These are phyloP conservation scores for Arctocebus calabarensis DNA, from an alignment of 2,797 vertebrate species.

Conservation along the genomic window DNA sequence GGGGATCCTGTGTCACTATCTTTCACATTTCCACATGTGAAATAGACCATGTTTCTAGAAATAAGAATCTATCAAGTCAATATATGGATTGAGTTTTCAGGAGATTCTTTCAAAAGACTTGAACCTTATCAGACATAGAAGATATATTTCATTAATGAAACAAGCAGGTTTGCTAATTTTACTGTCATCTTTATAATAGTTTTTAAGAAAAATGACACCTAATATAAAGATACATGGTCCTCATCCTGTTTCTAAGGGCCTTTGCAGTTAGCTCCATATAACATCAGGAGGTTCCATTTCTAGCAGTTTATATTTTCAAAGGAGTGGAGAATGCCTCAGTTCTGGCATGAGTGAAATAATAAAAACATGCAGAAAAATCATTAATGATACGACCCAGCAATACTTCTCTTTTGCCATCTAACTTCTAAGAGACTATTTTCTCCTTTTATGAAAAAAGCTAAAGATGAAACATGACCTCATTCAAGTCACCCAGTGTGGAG, in stretches of 20 bases:
- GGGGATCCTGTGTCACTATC: not conserved
- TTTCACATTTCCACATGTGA: not conserved
- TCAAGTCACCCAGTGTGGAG: not conserved
- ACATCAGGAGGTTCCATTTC: not conserved
- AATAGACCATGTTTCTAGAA: not conserved
- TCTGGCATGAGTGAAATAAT: not conserved
- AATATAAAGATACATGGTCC: not conserved
- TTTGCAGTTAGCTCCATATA: not conserved
- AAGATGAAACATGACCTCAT: not conserved
- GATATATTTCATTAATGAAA: not conserved
- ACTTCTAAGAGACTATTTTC: not conserved
- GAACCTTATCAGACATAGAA: not conserved
- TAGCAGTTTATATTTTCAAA: not conserved
- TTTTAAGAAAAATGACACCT: not conserved
- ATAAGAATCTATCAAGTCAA: not conserved
- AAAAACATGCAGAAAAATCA: constrained; percentile 1
- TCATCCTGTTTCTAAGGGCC: no score
- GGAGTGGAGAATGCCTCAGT: not conserved
- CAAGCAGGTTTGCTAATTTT: not conserved
- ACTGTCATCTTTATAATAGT: not conserved
- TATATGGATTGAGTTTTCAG: not conserved
- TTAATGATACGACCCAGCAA: not conserved
- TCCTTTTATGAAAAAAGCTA: not conserved
- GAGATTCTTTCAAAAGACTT: constrained; percentile 38
- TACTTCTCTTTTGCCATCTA: not conserved